Conservation (phyloP, 2,113 vertebrate genomes). For the Porphyrio hochstetteri region DNA sequence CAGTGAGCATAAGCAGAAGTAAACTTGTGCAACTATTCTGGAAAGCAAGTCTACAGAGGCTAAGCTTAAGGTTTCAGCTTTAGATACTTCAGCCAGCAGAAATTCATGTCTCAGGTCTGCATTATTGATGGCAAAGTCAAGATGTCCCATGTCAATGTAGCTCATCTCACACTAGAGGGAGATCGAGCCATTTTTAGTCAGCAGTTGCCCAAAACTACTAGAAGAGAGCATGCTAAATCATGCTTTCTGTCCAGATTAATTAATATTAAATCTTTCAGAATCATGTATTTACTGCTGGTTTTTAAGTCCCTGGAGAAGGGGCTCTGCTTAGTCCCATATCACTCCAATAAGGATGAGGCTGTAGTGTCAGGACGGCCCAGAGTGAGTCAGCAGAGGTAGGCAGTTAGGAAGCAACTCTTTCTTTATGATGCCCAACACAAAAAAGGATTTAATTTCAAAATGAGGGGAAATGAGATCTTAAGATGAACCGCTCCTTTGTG, state of each 20-base stretch:
- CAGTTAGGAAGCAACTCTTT: not conserved
- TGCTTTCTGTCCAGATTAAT: not conserved
- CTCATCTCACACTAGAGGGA: slow-evolving; percentile 29
- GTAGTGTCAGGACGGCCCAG: not conserved
- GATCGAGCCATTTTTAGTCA: not conserved
- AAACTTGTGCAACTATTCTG: not conserved
- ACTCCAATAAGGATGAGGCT: not conserved
- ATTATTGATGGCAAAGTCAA: not conserved
- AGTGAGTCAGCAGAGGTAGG: not conserved
- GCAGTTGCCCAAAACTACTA: too few relatives aligned
- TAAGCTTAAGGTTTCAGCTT: not conserved
- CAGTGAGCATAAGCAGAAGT: not conserved
- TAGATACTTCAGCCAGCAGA: too few relatives aligned
- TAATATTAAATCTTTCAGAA: not conserved
- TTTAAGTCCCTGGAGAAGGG: not conserved
- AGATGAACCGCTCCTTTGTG: not conserved
- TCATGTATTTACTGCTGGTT: not conserved
- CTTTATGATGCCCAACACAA: not conserved
- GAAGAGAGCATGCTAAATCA: too few relatives aligned
- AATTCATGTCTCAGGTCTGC: too few relatives aligned
- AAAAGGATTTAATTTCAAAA: not conserved
- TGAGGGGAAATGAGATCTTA: not conserved
- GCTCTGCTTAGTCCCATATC: not conserved
- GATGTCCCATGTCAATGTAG: not conserved
- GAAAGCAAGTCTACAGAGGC: not conserved